Percentiles rank a stretch among this genome's conserved stretches.
Conservation (phyloP, 2,113 vertebrate species). For the Microcebus jonahi region DNA sequence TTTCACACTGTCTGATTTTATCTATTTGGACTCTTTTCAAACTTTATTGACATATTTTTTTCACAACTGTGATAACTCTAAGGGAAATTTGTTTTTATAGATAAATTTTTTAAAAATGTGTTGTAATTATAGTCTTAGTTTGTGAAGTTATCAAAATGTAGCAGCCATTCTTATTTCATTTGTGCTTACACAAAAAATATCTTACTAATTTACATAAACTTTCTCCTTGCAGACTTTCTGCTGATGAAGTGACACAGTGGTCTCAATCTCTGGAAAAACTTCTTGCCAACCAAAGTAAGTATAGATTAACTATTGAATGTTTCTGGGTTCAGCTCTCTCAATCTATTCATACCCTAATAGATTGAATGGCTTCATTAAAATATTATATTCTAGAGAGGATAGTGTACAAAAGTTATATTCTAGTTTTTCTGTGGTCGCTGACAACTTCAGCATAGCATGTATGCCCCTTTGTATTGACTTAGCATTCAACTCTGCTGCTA, state of each 20-base stretch:
- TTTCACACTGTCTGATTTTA: neutral
- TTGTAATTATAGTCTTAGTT: neutral
- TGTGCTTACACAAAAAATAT: neutral
- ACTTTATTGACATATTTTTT: neutral
- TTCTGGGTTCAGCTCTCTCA: neutral
- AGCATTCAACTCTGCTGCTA: neutral
- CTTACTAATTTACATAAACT: conserved; percentile 42
- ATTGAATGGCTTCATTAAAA: neutral
- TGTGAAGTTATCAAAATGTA: neutral
- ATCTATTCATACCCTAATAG: neutral
- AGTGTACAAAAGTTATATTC: neutral
- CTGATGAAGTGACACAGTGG: conserved; percentile 87
- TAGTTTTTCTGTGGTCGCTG: neutral
- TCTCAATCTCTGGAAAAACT: conserved; percentile 89
- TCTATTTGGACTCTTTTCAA: neutral
- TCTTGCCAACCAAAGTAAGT: conserved; percentile 86
- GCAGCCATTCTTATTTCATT: neutral
- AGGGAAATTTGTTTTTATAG: neutral
- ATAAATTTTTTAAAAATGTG: neutral
- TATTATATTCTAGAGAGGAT: neutral
- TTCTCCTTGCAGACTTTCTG: conserved; percentile 80
- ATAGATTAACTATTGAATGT: neutral
- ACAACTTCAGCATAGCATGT: neutral
- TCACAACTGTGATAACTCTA: neutral
- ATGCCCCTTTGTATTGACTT: neutral